These are phyloP conservation scores for Scrobipalpa costella DNA, from an alignment of 2,888 invertebrate species.

Conservation along the genomic window DNA sequence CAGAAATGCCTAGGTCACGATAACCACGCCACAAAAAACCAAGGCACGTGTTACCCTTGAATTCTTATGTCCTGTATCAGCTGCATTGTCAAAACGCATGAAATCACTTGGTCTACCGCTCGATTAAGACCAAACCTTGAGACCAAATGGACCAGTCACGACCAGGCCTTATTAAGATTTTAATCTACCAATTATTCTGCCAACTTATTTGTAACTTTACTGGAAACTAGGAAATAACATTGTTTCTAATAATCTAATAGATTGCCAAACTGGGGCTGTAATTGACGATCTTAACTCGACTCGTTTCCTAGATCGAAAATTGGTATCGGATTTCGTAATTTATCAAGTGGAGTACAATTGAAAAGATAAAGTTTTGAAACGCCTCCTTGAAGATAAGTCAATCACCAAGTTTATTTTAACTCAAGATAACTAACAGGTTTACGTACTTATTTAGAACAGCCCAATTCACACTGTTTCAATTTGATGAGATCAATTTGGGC, in stretches of 20 bases:
- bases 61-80: constrained; percentile 43
- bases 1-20: constrained; percentile 71
- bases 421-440: constrained; percentile 13
- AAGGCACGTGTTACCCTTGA: constrained; percentile 55
- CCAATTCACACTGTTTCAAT: constrained; percentile 22
- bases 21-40: constrained; percentile 49
- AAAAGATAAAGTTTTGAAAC: constrained; percentile 25
- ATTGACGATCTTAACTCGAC: not conserved
- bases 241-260: constrained; percentile 18
- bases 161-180: constrained; percentile 55
- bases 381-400: not conserved
- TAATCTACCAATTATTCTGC: constrained; percentile 48
- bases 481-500: constrained; percentile 10
- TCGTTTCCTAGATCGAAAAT: not conserved
- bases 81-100: constrained; percentile 51
- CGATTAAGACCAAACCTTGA: constrained; percentile 59
- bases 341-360: constrained; percentile 10
- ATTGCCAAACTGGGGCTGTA: constrained; percentile 12
- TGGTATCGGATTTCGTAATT: constrained; percentile 10
- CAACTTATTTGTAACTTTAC: constrained; percentile 45
- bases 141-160: constrained; percentile 66
- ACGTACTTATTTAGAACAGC: constrained; percentile 19
- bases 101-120: constrained; percentile 48
- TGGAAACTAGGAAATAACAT: constrained; percentile 22
- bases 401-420: not conserved